phyloP scores from a whole-genome alignment of 2,113 vertebrate genomes.

The Cinclus cinclus region DNA sequence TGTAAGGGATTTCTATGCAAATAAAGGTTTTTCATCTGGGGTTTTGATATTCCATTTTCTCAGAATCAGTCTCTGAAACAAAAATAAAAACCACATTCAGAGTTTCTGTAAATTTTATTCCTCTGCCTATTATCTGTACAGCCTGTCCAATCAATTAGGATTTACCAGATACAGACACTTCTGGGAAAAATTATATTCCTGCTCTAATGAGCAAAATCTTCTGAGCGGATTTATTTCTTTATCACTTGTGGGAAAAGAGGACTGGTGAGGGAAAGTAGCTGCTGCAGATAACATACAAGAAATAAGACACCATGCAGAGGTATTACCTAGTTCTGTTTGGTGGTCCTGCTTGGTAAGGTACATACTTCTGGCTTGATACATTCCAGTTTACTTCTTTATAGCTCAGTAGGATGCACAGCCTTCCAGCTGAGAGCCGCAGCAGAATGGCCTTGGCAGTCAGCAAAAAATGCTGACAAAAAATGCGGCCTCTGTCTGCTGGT shows the following conservation, averaged over 20 bases:
- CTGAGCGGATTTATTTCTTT: neutral
- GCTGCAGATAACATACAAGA: neutral
- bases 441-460: neutral
- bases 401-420: neutral
- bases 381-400: neutral
- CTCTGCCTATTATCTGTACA: neutral
- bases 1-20: neutral
- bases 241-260: neutral
- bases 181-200: neutral
- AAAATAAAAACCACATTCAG: neutral
- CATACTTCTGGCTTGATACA: neutral
- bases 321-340: neutral
- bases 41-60: neutral
- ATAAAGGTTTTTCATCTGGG: neutral
- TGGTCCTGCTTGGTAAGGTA: neutral
- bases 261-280: neutral
- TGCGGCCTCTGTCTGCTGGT: rapidly evolving
- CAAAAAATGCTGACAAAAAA: neutral
- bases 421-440: neutral
- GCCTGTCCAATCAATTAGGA: neutral
- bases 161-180: neutral
- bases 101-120: neutral
- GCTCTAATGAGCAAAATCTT: neutral
- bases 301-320: neutral
- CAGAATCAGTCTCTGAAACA: neutral